Evolutionary conservation across 2,797 vertebrate species (phyloP), one percentile per base, ranked within the genome.

Genomic region (Leuciscus waleckii): DNA sequence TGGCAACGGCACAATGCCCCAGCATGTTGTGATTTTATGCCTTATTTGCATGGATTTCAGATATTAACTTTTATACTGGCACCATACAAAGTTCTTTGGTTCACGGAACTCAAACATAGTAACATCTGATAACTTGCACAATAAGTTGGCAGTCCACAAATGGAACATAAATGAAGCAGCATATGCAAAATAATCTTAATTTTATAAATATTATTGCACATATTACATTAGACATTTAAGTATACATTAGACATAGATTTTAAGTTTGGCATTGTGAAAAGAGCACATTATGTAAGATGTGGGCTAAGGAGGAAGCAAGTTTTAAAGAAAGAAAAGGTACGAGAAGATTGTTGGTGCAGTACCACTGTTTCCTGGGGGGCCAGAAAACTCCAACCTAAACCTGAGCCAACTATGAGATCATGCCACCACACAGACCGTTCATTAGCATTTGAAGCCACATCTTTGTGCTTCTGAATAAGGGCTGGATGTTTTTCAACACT

Each of bases 331-430:
- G 74, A 87, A 84, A 85, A 37, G 81, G 35, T 79, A 83, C 29
- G n/a, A 79, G 67, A 73, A 84, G 58, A 58, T 86, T 49, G 21
- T 79, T 79, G 74, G 79, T 86, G 37, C 32, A 23, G 17, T 85
- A 51, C 68, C 54, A 83, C 43, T 39, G 85, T 83, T 83, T 81
- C 88, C 84, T 67, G 41, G 86, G 81, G 71, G 68, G 65, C 68
- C 77, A 80, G 35, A 86, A 85, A 83, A 75, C 75, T 85, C 63
- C 51, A 83, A 49, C 43, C 58, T 87, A 29, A 80, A 11, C 46
- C 54, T 74, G 43, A 71, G 85, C 78, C 82, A 88, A 85, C 82
- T 39, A 89, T 89, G 89, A 90, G 83, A 85, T 89, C 90, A 86
- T 76, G 23, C 2, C 79, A 23, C 46, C 68, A 79, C 73, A 67